phyloP scores from a whole-genome alignment of 1,140 invertebrate species.

The Pentalonia nigronervosa region DNA sequence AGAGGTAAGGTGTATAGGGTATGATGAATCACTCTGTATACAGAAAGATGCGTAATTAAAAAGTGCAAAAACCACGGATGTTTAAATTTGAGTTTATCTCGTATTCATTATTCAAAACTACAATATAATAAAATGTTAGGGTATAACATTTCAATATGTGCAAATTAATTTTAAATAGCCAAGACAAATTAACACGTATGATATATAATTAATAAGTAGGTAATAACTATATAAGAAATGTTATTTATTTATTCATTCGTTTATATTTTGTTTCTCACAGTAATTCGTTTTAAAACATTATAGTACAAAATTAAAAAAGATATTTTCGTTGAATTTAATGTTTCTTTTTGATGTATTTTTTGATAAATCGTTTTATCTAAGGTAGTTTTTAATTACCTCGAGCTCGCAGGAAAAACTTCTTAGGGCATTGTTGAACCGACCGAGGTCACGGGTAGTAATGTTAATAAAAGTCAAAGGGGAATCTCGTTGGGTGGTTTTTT shows the following conservation, averaged over 20 bases:
- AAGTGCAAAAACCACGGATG: no score
- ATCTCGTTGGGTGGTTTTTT: background rate
- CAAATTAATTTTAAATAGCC: no score
- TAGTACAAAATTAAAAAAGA: background rate
- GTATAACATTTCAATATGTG: no score
- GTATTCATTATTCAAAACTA: no score
- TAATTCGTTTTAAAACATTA: slow-evolving; percentile 5
- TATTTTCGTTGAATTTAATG: background rate
- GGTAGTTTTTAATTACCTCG: slow-evolving; percentile 1
- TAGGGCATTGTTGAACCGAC: background rate
- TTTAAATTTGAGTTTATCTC: no score
- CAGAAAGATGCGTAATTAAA: no score
- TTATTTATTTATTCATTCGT: no score
- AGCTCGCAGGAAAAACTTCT: background rate
- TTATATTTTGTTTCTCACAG: background rate
- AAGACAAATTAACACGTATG: no score
- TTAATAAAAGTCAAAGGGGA: background rate
- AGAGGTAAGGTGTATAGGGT: no score
- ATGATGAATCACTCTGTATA: no score
- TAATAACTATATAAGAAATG: no score
- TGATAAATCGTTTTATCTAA: background rate
- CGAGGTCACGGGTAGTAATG: background rate
- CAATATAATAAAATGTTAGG: no score
- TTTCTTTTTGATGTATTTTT: background rate
- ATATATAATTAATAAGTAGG: background rate